These are phyloP conservation scores for Chloropsis hardwickii DNA, from an alignment of 2,113 vertebrate species.

Conservation along the genomic window DNA sequence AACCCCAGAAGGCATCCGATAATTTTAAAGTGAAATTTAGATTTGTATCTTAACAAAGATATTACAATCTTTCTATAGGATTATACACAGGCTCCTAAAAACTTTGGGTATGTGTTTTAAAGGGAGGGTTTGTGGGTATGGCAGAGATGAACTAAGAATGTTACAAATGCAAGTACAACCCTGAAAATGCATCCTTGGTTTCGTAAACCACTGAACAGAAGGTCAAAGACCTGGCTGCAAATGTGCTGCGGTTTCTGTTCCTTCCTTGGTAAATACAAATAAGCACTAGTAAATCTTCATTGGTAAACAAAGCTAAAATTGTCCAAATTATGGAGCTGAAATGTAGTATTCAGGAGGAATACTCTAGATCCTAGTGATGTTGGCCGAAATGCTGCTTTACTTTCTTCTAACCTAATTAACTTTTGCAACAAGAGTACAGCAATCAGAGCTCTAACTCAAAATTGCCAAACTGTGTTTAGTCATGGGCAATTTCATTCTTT, in stretches of 20 bases:
- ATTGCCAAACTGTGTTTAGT: background rate
- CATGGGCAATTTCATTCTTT: background rate
- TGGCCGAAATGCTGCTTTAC: background rate
- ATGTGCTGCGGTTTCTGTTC: background rate
- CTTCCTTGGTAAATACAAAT: background rate
- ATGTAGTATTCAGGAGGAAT: background rate
- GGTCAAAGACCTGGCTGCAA: background rate
- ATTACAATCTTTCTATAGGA: background rate
- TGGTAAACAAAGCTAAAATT: slow-evolving; percentile 1
- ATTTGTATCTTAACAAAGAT: background rate
- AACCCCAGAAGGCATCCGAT: background rate
- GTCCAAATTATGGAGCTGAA: background rate
- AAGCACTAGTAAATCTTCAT: background rate
- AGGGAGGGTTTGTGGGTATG: background rate
- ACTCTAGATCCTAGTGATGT: background rate
- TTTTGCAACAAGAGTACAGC: background rate
- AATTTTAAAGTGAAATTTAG: background rate
- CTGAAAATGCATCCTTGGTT: background rate
- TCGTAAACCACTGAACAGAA: background rate
- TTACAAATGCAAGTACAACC: background rate
- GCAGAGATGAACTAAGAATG: background rate
- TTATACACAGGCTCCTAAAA: background rate
- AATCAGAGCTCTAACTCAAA: background rate
- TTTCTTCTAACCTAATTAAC: background rate
- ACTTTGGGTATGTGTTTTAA: background rate